Conservation (phyloP, 1,140 invertebrate species). For the Cotesia typhae region DNA sequence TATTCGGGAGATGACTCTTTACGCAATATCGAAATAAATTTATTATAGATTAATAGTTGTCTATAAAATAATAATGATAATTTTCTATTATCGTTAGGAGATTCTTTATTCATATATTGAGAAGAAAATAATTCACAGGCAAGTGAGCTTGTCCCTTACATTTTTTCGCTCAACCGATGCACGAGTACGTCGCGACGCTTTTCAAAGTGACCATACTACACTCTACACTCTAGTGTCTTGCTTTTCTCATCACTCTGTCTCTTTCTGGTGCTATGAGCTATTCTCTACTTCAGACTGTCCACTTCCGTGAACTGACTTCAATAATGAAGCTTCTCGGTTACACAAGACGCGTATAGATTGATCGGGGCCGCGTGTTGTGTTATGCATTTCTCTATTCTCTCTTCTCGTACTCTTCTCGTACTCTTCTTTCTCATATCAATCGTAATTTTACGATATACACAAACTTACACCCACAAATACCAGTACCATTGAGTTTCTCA, state of each 20-base stretch:
- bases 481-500: conserved; percentile 15
- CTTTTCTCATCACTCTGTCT: neutral
- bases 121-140: neutral
- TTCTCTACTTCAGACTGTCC: conserved; percentile 30
- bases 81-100: too few relatives aligned
- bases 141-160: neutral
- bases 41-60: neutral
- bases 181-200: conserved; percentile 20
- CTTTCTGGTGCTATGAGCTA: conserved; percentile 7
- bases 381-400: conserved; percentile 17
- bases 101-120: too few relatives aligned
- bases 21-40: neutral
- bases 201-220: conserved; percentile 31
- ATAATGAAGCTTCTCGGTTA: conserved; percentile 43
- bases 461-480: conserved; percentile 15
- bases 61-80: too few relatives aligned
- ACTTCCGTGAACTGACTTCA: conserved; percentile 38
- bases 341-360: conserved; percentile 36
- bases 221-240: conserved; percentile 2
- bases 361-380: conserved; percentile 15
- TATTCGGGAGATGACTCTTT: neutral
- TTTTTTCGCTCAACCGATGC: neutral
- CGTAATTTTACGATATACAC: conserved; percentile 5
- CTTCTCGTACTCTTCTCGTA: neutral
- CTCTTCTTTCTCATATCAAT: conserved; percentile 7